Evolutionary conservation across 2,888 invertebrate species (phyloP).

Genomic region (Lasioglossum villosulum): DNA sequence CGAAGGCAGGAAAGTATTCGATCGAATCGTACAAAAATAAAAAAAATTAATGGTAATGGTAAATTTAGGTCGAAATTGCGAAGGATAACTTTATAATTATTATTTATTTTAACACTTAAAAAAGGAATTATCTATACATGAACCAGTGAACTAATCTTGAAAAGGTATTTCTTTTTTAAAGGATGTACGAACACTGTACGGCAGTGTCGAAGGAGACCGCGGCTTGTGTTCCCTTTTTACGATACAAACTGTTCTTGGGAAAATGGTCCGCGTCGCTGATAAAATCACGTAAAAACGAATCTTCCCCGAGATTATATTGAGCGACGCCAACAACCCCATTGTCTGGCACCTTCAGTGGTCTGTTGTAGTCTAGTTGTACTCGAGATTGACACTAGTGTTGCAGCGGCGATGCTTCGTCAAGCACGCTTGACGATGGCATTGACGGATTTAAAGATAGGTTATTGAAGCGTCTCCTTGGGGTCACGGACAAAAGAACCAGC

Average conservation of each 20-base stretch:
- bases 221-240: background rate
- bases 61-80: too few relatives aligned
- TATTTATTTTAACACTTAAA: too few relatives aligned
- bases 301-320: constrained; percentile 36
- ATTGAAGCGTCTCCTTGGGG: constrained; percentile 56
- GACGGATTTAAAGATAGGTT: constrained; percentile 67
- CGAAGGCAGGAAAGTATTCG: background rate
- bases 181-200: too few relatives aligned
- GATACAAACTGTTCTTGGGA: background rate
- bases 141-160: too few relatives aligned
- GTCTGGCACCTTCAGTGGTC: constrained; percentile 14
- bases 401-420: constrained; percentile 41
- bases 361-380: constrained; percentile 26
- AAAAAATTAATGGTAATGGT: too few relatives aligned
- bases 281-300: background rate
- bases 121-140: too few relatives aligned
- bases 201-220: background rate
- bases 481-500: constrained; percentile 55
- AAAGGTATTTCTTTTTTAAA: too few relatives aligned
- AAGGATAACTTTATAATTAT: too few relatives aligned
- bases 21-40: too few relatives aligned
- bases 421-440: constrained; percentile 64
- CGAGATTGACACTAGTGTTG: constrained; percentile 48
- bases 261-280: background rate
- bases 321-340: constrained; percentile 35